Conservation (phyloP, 2,113 vertebrate genomes). For the Eonycteris spelaea region DNA sequence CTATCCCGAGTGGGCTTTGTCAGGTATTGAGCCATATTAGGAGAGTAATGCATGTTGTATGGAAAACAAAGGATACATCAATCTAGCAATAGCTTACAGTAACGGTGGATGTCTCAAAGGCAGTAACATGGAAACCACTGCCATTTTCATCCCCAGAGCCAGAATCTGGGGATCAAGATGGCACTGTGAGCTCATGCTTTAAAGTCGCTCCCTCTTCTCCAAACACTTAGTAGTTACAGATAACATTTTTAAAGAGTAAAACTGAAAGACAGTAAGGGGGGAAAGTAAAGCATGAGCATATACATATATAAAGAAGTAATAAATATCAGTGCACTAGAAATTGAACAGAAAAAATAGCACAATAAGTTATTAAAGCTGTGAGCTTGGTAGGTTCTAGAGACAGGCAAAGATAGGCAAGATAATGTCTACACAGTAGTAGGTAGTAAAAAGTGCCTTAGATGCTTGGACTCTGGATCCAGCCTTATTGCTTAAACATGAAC, state of each 20-base stretch:
- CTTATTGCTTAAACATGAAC: background rate
- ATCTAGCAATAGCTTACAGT: background rate
- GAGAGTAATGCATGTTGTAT: background rate
- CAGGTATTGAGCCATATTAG: background rate
- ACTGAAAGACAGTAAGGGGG: background rate
- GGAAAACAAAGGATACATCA: background rate
- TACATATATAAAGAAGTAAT: background rate
- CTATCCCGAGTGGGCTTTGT: background rate
- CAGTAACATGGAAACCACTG: background rate
- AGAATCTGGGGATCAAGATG: background rate
- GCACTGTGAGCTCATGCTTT: background rate
- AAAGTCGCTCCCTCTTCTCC: background rate
- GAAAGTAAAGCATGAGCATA: background rate
- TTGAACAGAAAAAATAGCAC: background rate
- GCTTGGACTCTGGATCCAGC: background rate
- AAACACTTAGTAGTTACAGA: background rate
- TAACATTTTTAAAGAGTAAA: slow-evolving; percentile 7
- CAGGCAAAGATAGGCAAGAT: background rate
- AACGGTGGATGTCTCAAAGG: background rate
- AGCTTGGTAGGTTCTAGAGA: background rate
- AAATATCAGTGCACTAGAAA: background rate
- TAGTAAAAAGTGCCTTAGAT: background rate
- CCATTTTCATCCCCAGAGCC: background rate
- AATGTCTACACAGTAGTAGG: background rate
- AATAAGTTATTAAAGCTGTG: background rate